These are phyloP conservation scores for Latrodectus hesperus DNA, from an alignment of 2,888 invertebrate species.

Conservation along the genomic window DNA sequence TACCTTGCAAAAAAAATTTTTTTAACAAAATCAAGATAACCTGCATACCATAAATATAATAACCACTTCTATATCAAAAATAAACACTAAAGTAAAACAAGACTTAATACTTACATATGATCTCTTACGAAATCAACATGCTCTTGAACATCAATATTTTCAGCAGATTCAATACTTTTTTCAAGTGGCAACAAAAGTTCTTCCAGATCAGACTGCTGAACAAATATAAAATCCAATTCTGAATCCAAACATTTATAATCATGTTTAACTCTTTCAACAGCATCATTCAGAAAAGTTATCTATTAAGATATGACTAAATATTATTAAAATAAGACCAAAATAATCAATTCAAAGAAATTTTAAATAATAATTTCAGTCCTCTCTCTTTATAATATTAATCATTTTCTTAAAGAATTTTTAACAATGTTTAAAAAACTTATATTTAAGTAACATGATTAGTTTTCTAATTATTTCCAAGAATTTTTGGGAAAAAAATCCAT, in stretches of 20 bases:
- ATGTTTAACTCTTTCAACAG: constrained; percentile 84
- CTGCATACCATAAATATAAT: too few species aligned
- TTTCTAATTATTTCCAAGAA: too few species aligned
- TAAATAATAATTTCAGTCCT: neutral
- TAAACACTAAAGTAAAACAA: neutral
- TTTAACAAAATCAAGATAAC: too few species aligned
- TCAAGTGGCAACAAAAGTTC: constrained; percentile 90
- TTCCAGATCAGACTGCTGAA: constrained; percentile 94
- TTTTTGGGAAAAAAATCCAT: too few species aligned
- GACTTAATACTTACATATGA: constrained; percentile 81
- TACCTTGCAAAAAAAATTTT: too few species aligned
- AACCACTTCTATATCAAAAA: too few species aligned
- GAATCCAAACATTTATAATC: constrained; percentile 81
- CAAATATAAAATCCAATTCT: constrained; percentile 92
- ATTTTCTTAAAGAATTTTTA: neutral
- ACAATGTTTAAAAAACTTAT: neutral
- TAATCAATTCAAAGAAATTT: neutral
- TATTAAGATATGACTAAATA: constrained; percentile 73
- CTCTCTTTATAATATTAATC: neutral
- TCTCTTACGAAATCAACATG: constrained; percentile 89
- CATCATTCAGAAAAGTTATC: constrained; percentile 89
- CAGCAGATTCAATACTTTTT: constrained; percentile 79
- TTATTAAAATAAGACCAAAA: too few species aligned
- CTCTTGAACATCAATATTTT: constrained; percentile 74
- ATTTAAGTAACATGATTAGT: neutral